Conservation (phyloP, 2,113 vertebrate species). For the Poeciliopsis occidentalis region DNA sequence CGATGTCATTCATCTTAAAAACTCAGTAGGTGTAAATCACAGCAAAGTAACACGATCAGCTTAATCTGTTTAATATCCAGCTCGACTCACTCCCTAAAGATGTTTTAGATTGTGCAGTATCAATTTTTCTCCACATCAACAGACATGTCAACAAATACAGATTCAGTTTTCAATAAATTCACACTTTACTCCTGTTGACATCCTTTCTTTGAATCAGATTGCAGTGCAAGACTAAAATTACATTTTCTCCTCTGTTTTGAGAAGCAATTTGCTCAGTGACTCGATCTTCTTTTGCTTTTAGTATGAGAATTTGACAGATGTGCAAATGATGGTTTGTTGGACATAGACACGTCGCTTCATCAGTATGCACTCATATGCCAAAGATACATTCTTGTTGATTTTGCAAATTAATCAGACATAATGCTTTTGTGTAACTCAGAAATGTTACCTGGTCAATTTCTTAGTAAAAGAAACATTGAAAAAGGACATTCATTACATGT, state of each 20-base stretch:
- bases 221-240: background rate
- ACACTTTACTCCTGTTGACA: background rate
- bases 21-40: too few relatives aligned
- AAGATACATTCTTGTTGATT: background rate
- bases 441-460: constrained; percentile 19
- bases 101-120: background rate
- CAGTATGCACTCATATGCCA: background rate
- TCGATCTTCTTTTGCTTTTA: too few relatives aligned
- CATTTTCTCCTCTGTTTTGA: background rate
- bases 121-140: background rate
- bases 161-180: background rate
- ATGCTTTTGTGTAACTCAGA: constrained; percentile 15
- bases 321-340: background rate
- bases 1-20: too few relatives aligned
- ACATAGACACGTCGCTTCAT: background rate
- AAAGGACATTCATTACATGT: constrained; percentile 21
- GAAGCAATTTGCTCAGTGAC: too few relatives aligned
- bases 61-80: background rate
- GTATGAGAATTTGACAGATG: too few relatives aligned
- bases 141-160: background rate
- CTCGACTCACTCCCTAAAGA: background rate
- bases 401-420: constrained; percentile 27
- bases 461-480: constrained; percentile 26
- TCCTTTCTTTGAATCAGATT: background rate
- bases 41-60: too few relatives aligned